Conservation (phyloP, 2,113 vertebrate genomes). For the Thermophis baileyi region DNA sequence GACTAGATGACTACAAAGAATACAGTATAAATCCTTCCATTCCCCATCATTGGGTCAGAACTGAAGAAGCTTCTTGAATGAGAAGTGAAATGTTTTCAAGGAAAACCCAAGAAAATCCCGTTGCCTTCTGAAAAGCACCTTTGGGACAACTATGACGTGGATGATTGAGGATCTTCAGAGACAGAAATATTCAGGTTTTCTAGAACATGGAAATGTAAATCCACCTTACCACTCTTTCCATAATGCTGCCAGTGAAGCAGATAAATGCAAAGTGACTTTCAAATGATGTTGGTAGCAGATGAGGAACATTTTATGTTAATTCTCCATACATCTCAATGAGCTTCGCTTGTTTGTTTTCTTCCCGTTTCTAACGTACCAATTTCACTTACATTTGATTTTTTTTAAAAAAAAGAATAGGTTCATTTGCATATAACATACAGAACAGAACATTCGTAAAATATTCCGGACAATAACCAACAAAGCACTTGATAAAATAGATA, state of each 20-base stretch:
- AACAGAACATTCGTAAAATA: background rate
- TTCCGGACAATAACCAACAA: constrained; percentile 38
- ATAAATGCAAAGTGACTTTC: background rate
- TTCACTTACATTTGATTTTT: background rate
- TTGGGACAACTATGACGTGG: background rate
- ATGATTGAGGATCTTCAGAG: no score
- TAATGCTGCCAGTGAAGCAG: background rate
- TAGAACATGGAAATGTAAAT: background rate
- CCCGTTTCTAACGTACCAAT: background rate
- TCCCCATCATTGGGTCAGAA: background rate
- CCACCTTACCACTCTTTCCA: background rate
- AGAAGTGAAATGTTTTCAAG: background rate
- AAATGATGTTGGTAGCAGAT: background rate
- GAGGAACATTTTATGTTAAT: background rate
- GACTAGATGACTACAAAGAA: no score
- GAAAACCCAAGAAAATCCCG: background rate
- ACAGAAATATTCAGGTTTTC: no score
- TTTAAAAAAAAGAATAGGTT: background rate
- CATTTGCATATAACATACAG: background rate
- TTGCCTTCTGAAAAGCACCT: background rate
- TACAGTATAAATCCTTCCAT: background rate
- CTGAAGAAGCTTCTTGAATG: background rate
- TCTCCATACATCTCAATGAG: background rate
- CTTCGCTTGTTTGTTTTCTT: background rate
- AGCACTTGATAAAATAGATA: constrained; percentile 62